Percentiles rank a stretch among this genome's conserved stretches.
Conservation (phyloP, 1,140 invertebrate genomes). For the Phenacoccus solenopsis region DNA sequence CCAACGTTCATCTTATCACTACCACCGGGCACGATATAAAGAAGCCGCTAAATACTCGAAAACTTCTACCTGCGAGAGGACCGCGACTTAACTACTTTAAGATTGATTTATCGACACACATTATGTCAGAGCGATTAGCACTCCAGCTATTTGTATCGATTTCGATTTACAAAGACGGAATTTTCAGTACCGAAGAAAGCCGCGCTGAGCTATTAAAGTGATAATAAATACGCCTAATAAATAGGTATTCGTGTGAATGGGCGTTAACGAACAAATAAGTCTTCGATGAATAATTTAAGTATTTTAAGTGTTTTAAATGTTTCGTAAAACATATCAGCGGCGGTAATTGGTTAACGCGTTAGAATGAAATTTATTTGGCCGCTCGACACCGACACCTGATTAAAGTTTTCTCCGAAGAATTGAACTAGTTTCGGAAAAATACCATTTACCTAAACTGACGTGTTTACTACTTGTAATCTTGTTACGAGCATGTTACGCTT, state of each 20-base stretch:
- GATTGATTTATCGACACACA: too few species aligned
- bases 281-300: slow-evolving; percentile 4
- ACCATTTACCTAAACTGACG: neutral
- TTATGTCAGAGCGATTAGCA: too few species aligned
- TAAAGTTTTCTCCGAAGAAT: neutral
- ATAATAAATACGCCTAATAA: slow-evolving; percentile 13
- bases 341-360: neutral
- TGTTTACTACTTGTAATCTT: neutral
- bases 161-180: neutral
- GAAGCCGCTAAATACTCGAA: too few species aligned
- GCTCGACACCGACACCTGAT: neutral
- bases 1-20: too few species aligned
- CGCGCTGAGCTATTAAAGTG: neutral
- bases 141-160: too few species aligned
- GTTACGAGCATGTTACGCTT: neutral
- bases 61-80: too few species aligned
- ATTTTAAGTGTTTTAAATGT: slow-evolving; percentile 4
- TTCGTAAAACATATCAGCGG: neutral
- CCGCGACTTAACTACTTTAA: too few species aligned
- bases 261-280: slow-evolving; percentile 13
- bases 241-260: slow-evolving; percentile 11
- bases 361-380: neutral
- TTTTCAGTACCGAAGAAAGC: too few species aligned
- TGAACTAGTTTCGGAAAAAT: neutral
- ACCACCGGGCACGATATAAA: too few species aligned